phyloP scores from a whole-genome alignment of 2,113 vertebrate genomes.

The Bambusicola thoracicus region DNA sequence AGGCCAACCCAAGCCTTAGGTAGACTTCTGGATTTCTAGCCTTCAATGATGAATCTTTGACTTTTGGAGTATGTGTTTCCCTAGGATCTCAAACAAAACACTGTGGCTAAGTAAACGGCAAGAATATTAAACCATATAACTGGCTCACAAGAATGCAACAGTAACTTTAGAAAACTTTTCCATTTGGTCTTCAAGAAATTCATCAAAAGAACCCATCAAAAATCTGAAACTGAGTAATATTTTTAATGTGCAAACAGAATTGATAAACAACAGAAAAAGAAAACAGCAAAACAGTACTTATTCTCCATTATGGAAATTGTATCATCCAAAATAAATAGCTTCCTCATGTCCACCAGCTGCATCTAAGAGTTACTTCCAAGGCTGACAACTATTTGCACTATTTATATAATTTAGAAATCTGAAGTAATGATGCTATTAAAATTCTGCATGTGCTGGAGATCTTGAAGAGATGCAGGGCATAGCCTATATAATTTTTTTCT shows the following conservation, averaged over 20 bases:
- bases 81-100: neutral
- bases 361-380: neutral
- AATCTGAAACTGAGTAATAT: neutral
- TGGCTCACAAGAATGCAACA: neutral
- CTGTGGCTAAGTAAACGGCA: neutral
- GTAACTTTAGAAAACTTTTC: neutral
- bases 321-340: constrained; percentile 51
- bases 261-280: constrained; percentile 6
- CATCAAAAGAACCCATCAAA: neutral
- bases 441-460: neutral
- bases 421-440: constrained; percentile 21
- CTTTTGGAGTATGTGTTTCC: neutral
- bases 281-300: constrained; percentile 32
- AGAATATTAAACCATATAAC: neutral
- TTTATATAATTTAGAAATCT: constrained; percentile 28
- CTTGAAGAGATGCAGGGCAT: neutral
- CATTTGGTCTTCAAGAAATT: neutral
- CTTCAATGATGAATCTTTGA: neutral
- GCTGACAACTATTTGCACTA: neutral
- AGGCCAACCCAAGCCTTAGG: neutral
- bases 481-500: neutral
- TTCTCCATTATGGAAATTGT: neutral
- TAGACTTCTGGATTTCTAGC: neutral
- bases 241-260: neutral
- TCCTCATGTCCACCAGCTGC: constrained; percentile 23